Conservation (phyloP, 2,113 vertebrate species). For the Muntiacus reevesi region DNA sequence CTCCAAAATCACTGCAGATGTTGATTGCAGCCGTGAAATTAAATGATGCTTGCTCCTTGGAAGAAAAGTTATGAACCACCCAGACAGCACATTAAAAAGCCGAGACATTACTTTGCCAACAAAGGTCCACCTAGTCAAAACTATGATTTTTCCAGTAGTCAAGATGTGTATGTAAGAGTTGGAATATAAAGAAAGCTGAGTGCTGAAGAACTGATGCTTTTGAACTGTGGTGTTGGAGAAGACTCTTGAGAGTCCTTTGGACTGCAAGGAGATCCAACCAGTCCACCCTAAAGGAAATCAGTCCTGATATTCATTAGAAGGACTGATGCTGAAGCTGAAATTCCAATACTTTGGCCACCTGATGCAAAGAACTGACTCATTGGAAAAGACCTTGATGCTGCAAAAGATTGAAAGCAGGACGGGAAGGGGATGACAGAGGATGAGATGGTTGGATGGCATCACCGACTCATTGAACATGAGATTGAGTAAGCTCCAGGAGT, state of each 20-base stretch:
- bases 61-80: no score
- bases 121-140: no score
- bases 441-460: not conserved
- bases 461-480: rapidly evolving
- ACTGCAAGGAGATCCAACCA: not conserved
- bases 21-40: no score
- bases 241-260: not conserved
- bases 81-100: no score
- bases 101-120: no score
- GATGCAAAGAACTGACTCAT: not conserved
- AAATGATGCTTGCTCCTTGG: no score
- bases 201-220: not conserved
- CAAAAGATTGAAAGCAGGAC: not conserved
- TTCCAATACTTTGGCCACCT: not conserved
- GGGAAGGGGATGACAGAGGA: not conserved
- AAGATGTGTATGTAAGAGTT: no score
- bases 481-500: not conserved
- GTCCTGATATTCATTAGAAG: not conserved
- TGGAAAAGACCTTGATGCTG: not conserved
- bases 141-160: no score
- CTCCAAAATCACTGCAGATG: no score
- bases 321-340: not conserved
- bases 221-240: not conserved
- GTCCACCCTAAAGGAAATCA: not conserved
- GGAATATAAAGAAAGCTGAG: no score